phyloP scores from a whole-genome alignment of 1,140 invertebrate species.

The Aradophagus sp. region DNA sequence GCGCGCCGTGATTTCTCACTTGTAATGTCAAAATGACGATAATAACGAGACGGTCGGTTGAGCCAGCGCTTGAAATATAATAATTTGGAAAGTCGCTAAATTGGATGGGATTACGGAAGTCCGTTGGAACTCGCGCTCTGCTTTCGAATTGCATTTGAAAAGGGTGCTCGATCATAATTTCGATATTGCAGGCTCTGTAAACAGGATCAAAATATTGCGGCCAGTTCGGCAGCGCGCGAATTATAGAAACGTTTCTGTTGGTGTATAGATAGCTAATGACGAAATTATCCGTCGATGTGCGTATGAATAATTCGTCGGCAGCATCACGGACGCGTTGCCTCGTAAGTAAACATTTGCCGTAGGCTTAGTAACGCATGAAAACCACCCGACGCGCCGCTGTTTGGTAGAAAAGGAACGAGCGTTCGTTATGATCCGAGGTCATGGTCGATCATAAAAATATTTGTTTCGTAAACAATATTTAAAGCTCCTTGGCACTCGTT shows the following conservation, averaged over 20 bases:
- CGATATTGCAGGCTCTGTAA: constrained; percentile 32
- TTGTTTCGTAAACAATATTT: constrained; percentile 3
- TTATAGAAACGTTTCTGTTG: constrained; percentile 32
- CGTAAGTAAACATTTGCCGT: constrained; percentile 44
- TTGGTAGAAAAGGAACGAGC: constrained; percentile 25
- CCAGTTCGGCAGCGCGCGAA: constrained; percentile 22
- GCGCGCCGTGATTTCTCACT: too few relatives aligned
- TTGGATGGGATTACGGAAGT: constrained; percentile 13
- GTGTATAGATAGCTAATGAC: constrained; percentile 44
- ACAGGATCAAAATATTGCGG: constrained; percentile 46
- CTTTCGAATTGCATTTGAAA: constrained; percentile 32
- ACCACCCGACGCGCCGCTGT: constrained; percentile 10
- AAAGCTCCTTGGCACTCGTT: background rate
- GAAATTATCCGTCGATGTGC: constrained; percentile 42
- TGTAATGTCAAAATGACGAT: background rate
- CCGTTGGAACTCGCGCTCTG: constrained; percentile 5
- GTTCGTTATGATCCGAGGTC: constrained; percentile 25
- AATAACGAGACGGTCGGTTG: too few relatives aligned
- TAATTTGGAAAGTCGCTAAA: constrained; percentile 13
- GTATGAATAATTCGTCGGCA: constrained; percentile 39
- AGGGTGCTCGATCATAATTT: constrained; percentile 26
- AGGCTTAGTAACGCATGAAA: constrained; percentile 50
- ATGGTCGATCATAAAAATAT: constrained; percentile 14
- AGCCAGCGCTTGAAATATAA: constrained; percentile 7
- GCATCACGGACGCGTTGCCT: constrained; percentile 34